Conservation (phyloP, 2,888 invertebrate species). For the Coleophora flavipennella region DNA sequence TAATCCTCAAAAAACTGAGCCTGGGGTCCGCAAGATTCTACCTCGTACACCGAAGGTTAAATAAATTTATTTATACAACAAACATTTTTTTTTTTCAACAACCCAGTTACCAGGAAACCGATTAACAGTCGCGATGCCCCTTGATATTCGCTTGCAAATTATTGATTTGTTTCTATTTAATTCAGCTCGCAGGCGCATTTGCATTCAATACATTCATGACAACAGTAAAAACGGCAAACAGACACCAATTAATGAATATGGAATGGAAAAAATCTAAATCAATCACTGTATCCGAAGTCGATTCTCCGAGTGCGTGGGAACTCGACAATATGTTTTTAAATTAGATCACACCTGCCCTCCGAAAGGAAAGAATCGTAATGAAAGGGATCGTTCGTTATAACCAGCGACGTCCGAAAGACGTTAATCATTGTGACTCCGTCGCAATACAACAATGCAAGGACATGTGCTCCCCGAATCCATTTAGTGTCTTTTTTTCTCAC, state of each 20-base stretch:
- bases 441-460: slow-evolving; percentile 27
- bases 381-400: slow-evolving; percentile 43
- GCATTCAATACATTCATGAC: slow-evolving; percentile 24
- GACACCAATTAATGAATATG: slow-evolving; percentile 16
- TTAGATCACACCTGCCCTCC: slow-evolving; percentile 41
- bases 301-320: slow-evolving; percentile 41
- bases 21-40: too few relatives aligned
- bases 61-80: too few relatives aligned
- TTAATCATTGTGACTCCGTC: slow-evolving; percentile 39
- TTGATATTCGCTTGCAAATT: slow-evolving; percentile 20
- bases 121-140: slow-evolving; percentile 12
- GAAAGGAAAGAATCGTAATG: slow-evolving; percentile 19
- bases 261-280: slow-evolving; percentile 25
- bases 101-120: too few relatives aligned
- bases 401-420: slow-evolving; percentile 40
- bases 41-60: too few relatives aligned
- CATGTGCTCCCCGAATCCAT: slow-evolving; percentile 54
- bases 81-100: too few relatives aligned
- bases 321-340: slow-evolving; percentile 43
- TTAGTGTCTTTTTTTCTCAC: slow-evolving; percentile 41
- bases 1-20: too few relatives aligned
- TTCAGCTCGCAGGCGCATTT: slow-evolving; percentile 21
- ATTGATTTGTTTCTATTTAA: slow-evolving; percentile 19
- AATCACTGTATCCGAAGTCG: slow-evolving; percentile 28
- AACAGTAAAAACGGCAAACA: slow-evolving; percentile 16